Evolutionary conservation across 2,113 vertebrate species (phyloP), one percentile per base, ranked within the genome.

Genomic region (Monarcha castaneiventris): DNA sequence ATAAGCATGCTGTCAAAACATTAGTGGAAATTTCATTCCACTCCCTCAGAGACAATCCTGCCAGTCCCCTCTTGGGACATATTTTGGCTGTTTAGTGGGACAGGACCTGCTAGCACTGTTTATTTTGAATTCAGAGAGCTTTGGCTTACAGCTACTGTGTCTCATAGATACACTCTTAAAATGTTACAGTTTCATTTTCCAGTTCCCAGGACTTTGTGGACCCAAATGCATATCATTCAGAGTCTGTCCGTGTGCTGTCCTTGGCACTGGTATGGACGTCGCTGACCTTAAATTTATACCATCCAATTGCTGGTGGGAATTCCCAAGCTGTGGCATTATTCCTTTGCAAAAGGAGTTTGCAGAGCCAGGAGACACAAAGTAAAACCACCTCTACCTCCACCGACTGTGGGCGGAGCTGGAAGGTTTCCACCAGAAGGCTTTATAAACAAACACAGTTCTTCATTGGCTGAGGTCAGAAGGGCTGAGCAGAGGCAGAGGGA

Each of bases 201-300:
- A 89, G 95, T 94, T 96, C 94, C 89, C 96, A 97, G 92, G 94
- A 94, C 90, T 94, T 62, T 58, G 90, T 54, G 79, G 92, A 90
- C 90, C 64, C 49, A 67, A 61, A 48, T 75, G 39, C 15, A 3
- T 78, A 52, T 26, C 44, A 68, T 84, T 84, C 91, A 10, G n/a
- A 78, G 75, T 15, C 51, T 39, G n/a, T 23, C 82, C 5, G 1
- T 20, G 67, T 54, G 71, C 79, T 88, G 83, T 77, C 86, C 92
- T 95, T 95, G 96, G 95, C 95, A 81, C 64, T 35, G 43, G 5
- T 35, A 30, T 33, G 55, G 55, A 52, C 69, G 64, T 68, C 91
- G 48, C 61, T 94, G 96, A 87, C 69, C 56, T 89, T 48, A 91
- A 39, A 44, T 68, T 91, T 43, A 7, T 93, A 56, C 49, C 69